phyloP scores from a whole-genome alignment of 1,140 invertebrate species.

The Diachasmimorpha longicaudata region DNA sequence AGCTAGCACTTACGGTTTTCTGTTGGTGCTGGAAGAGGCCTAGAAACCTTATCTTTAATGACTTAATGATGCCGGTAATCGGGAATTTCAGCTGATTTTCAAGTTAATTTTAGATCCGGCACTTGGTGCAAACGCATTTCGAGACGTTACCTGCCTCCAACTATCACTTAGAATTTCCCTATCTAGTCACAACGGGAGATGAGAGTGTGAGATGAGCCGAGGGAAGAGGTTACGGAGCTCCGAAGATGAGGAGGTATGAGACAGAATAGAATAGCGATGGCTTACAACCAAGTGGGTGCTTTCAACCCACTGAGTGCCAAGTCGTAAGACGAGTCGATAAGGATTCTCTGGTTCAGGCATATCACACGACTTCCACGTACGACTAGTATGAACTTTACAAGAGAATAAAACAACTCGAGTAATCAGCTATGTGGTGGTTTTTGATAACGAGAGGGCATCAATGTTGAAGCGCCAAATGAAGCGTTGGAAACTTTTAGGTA shows the following conservation, averaged over 20 bases:
- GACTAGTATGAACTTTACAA: conserved; percentile 35
- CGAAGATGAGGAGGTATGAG: background rate
- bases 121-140: background rate
- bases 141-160: background rate
- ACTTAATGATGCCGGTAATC: too few species aligned
- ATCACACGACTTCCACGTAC: background rate
- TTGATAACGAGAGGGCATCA: conserved; percentile 45
- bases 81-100: background rate
- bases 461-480: conserved; percentile 8
- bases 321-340: conserved; percentile 9
- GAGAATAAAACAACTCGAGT: conserved; percentile 39
- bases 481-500: background rate
- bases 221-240: too few species aligned
- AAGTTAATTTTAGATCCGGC: background rate
- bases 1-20: background rate
- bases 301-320: conserved; percentile 10
- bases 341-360: background rate
- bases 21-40: too few species aligned
- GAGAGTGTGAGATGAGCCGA: too few species aligned
- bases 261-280: background rate
- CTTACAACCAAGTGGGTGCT: background rate
- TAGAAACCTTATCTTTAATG: background rate
- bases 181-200: background rate
- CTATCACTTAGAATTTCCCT: conserved; percentile 1
- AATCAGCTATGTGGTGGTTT: conserved; percentile 48